Evolutionary conservation across 2,113 vertebrate genomes (phyloP).

Genomic region (Myiozetetes cayanensis): DNA sequence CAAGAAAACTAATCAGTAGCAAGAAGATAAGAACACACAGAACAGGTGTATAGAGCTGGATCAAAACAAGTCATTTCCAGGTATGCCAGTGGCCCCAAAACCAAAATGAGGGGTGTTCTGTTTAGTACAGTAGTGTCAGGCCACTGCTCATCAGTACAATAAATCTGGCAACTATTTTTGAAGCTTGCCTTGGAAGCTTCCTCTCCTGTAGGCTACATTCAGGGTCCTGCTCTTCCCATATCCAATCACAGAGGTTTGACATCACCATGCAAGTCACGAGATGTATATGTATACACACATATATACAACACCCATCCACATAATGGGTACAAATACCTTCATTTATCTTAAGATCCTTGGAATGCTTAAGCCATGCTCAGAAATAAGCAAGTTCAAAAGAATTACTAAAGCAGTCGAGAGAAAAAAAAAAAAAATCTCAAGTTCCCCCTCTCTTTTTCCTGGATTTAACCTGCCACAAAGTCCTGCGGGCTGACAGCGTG

Average conservation of each 20-base stretch:
- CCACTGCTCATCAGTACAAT: not conserved
- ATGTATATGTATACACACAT: rapidly evolving
- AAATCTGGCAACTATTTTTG: not conserved
- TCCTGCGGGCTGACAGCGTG: not conserved
- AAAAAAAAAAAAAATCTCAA: not conserved
- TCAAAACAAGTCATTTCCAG: not conserved
- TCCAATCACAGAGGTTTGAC: not conserved
- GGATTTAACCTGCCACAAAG: not conserved
- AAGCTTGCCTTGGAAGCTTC: not conserved
- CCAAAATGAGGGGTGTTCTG: not conserved
- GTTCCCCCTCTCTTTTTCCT: not conserved
- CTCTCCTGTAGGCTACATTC: not conserved
- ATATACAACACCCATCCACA: not conserved
- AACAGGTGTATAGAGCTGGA: not conserved
- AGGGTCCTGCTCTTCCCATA: not conserved
- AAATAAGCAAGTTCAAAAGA: not conserved
- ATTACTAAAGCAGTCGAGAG: not conserved
- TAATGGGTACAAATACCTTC: not conserved
- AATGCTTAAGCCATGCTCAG: not conserved
- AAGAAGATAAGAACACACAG: not conserved
- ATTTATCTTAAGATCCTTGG: not conserved
- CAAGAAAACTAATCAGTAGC: not conserved
- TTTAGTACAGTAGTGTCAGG: not conserved
- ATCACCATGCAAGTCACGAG: not conserved
- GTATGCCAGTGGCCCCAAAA: not conserved